These are phyloP conservation scores for Mirza zaza DNA, from an alignment of 2,113 vertebrate species.

Conservation along the genomic window DNA sequence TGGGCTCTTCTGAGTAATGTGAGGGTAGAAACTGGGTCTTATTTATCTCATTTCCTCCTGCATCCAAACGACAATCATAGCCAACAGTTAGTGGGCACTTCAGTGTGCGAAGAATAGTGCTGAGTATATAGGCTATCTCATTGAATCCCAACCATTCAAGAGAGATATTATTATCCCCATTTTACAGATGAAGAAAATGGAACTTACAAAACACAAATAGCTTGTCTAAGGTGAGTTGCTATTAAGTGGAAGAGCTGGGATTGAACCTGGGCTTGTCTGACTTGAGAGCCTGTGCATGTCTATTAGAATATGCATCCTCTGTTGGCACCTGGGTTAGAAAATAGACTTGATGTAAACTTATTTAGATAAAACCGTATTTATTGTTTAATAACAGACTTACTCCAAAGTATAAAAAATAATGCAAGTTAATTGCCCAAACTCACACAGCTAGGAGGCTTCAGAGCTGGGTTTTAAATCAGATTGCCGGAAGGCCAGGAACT, in stretches of 20 bases:
- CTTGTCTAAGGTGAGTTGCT: background rate
- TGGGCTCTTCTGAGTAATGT: background rate
- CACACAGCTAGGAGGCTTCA: background rate
- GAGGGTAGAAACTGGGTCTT: background rate
- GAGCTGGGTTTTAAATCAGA: background rate
- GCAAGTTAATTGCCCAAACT: background rate
- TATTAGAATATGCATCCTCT: background rate
- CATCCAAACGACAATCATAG: background rate
- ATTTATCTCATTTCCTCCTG: background rate
- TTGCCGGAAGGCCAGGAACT: too few relatives aligned
- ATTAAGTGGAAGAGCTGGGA: background rate
- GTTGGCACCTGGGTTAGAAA: background rate
- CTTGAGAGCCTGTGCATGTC: fast-evolving
- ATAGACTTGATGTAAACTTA: background rate
- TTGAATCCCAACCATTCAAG: background rate
- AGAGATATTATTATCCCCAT: background rate
- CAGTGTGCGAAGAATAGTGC: background rate
- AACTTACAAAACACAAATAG: background rate
- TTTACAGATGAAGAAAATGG: background rate
- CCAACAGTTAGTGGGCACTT: background rate
- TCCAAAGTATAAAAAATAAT: background rate
- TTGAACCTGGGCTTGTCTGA: background rate
- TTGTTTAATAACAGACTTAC: background rate
- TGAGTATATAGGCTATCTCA: background rate
- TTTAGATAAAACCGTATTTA: background rate